A percentile compares a stretch with the other conserved stretches of the same genome.
phyloP scores from a whole-genome alignment of 2,113 vertebrate genomes.

The Oreocharis arfaki region DNA sequence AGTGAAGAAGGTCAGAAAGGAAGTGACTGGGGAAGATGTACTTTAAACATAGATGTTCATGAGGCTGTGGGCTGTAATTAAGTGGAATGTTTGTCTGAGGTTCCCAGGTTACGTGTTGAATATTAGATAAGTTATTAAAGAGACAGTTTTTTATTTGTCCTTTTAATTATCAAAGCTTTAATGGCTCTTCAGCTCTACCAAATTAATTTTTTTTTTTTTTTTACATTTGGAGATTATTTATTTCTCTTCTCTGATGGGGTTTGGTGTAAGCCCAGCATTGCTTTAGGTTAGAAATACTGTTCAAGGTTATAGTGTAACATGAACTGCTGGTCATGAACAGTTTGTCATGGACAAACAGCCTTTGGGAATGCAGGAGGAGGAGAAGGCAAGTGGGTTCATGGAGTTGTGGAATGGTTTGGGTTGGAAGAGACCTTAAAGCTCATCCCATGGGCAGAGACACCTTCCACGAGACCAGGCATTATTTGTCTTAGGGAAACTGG shows the following conservation, averaged over 20 bases:
- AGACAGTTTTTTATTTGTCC: neutral
- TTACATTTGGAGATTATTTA: neutral
- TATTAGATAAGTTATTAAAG: neutral
- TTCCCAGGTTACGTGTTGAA: neutral
- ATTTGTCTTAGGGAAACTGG: neutral
- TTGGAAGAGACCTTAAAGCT: neutral
- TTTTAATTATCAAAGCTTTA: slow-evolving; percentile 6
- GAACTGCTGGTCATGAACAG: neutral
- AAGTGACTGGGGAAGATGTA: slow-evolving; percentile 4
- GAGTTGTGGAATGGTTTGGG: neutral
- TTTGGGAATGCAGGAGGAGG: neutral
- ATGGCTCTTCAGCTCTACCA: neutral
- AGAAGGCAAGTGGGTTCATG: neutral
- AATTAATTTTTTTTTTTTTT: neutral
- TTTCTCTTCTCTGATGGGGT: neutral
- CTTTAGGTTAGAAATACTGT: neutral
- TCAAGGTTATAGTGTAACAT: neutral
- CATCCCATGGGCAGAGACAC: neutral
- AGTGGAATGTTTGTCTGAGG: neutral
- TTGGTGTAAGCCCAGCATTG: neutral
- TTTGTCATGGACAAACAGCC: neutral
- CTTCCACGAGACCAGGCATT: neutral
- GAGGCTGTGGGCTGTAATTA: slow-evolving; percentile 33
- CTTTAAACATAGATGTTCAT: slow-evolving; percentile 1
- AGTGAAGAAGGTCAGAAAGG: slow-evolving; percentile 29